A percentile compares a stretch with the other conserved stretches of the same genome.
Evolutionary conservation across 2,797 vertebrate species (phyloP).

Genomic region (Periophthalmus magnuspinnatus): DNA sequence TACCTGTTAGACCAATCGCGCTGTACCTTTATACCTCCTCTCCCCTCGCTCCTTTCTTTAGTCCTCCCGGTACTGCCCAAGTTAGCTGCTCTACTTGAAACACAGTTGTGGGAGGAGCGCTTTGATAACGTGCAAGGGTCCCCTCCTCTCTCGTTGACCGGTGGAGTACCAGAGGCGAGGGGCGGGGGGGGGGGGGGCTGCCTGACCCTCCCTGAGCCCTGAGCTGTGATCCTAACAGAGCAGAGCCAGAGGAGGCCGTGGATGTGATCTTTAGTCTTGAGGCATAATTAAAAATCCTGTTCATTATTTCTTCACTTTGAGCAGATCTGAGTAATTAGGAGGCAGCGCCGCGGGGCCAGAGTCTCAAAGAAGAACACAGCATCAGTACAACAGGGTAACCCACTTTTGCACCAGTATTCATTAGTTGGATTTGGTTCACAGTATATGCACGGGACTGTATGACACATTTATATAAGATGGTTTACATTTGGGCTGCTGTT

Average conservation of each 20-base stretch:
- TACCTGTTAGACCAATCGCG: too few species aligned
- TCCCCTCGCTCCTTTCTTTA: too few species aligned
- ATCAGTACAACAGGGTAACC: constrained; percentile 8
- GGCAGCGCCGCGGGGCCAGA: constrained; percentile 41
- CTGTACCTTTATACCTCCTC: too few species aligned
- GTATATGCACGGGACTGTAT: not conserved
- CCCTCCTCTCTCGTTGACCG: not conserved
- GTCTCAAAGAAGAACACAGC: constrained; percentile 32
- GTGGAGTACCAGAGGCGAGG: too few species aligned
- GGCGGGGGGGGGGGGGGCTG: not conserved
- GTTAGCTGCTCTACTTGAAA: too few species aligned
- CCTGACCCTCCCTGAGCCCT: constrained; percentile 66
- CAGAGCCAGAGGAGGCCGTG: constrained; percentile 48
- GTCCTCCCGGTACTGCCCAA: too few species aligned
- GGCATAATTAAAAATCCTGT: constrained; percentile 72
- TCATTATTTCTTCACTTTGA: constrained; percentile 76
- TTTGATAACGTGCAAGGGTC: not conserved
- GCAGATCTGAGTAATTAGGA: constrained; percentile 74
- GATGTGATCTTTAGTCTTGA: constrained; percentile 64
- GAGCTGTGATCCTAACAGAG: constrained; percentile 32
- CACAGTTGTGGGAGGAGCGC: too few species aligned
- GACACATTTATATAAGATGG: not conserved
- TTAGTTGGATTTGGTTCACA: not conserved
- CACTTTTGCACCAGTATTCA: not conserved
- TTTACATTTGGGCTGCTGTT: not conserved